phyloP scores from a whole-genome alignment of 2,113 vertebrate species.

The Capricornis sumatraensis region DNA sequence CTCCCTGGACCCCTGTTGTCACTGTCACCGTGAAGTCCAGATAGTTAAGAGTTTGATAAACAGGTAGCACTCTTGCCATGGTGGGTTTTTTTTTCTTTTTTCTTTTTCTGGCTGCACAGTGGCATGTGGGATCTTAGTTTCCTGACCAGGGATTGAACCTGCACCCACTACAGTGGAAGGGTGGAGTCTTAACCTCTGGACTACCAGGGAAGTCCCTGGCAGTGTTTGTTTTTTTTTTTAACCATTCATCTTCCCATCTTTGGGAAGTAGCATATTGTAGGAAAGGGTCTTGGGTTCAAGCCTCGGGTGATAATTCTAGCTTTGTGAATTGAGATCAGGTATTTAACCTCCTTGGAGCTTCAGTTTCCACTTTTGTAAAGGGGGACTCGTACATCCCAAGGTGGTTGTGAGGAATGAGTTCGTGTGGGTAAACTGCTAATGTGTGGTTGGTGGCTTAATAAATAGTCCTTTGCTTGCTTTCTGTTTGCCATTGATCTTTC shows the following conservation, averaged over 20 bases:
- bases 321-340: not conserved
- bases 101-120: not conserved
- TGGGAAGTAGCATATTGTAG: not conserved
- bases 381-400: not conserved
- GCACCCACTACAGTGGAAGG: not conserved
- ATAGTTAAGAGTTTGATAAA: not conserved
- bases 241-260: not conserved
- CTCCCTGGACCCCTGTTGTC: not conserved
- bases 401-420: not conserved
- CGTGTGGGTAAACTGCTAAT: not conserved
- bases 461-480: not conserved
- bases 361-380: not conserved
- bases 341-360: not conserved
- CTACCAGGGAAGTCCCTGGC: not conserved
- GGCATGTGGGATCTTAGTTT: not conserved
- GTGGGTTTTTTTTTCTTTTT: not conserved
- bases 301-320: not conserved
- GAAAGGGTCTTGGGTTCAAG: not conserved
- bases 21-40: not conserved
- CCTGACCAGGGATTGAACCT: not conserved
- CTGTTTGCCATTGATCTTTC: slow-evolving; percentile 7
- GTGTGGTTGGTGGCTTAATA: not conserved
- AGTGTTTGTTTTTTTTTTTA: not conserved
- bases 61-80: not conserved
- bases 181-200: not conserved